Conservation (phyloP, 2,113 vertebrate genomes). For the Cyrtonyx montezumae region DNA sequence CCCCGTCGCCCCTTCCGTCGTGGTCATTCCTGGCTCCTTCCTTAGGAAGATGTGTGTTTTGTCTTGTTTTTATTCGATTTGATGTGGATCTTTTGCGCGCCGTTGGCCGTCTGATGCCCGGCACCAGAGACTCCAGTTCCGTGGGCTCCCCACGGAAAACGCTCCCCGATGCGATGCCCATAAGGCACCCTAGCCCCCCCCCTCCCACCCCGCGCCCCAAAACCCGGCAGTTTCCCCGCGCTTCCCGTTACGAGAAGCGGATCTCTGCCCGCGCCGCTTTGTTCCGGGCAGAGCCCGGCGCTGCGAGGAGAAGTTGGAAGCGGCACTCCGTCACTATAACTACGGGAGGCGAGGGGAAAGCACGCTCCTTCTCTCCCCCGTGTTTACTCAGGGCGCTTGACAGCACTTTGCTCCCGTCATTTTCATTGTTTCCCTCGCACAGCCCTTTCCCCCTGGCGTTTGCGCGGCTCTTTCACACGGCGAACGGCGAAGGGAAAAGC, state of each 20-base stretch:
- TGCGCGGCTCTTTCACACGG: not conserved
- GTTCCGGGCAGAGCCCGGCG: not conserved
- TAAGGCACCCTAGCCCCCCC: not conserved
- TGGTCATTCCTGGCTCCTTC: not conserved
- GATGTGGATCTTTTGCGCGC: not conserved
- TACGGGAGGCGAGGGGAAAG: not conserved
- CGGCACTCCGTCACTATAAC: not conserved
- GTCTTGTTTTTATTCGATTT: not conserved
- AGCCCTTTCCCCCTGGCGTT: not conserved
- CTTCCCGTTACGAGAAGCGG: not conserved
- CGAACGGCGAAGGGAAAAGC: not conserved
- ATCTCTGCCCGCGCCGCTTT: not conserved
- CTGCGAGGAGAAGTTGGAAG: not conserved
- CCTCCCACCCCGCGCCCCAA: not conserved
- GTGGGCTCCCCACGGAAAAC: not conserved
- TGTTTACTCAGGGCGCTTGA: not conserved
- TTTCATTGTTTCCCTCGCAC: not conserved
- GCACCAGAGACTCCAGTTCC: not conserved
- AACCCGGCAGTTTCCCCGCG: not conserved
- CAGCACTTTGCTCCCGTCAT: not conserved
- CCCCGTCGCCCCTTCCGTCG: not conserved
- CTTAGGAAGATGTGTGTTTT: too few species aligned
- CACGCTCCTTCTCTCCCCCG: not conserved
- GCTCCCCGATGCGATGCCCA: not conserved
- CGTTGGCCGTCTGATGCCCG: not conserved